Base-by-base conservation (phyloP, 2,797 vertebrate genomes). In the Helicolenus hilgendorfi region DNA sequence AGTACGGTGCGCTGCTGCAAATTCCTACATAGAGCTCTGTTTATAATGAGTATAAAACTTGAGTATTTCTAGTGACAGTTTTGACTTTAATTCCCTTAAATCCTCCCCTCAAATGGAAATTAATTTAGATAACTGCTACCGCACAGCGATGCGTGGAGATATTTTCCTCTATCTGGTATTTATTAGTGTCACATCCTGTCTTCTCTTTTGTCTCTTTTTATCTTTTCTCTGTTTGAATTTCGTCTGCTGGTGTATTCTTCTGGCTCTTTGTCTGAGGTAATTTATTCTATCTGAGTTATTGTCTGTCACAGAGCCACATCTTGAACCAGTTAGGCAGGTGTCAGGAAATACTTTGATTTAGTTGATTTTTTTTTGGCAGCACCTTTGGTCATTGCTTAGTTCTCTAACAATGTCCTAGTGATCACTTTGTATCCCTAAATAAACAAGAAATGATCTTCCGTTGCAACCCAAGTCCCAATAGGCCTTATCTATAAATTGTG, bases 151-250 rank as follows among this genome's bases (percentile, higher is more conserved):
- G 7, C 15, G 27, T 63, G 3, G 15, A 20, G 41, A 75, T 41
- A n/a, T 55, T 55, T 55, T 9, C 15, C 15, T 53, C 45, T 27
- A 33, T 83, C 73, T 67, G 41, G 5, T 26, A 18, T 53, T 31
- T 27, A 53, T 89, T 76, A 27, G 53, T 45, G 20, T 56, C 60
- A 79, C 14, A 26, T 26, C 31, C 11, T 62, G 36, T 71, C 5
- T 35, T 41, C 14, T 59, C 55, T 38, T 63, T 33, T 49, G 7
- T 59, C 7, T 60, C 11, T 22, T 59, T 26, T 65, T 14, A 8
- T 70, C n/a, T 27, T 53, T 67, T 7, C 11, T 33, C 7, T 18
- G 2, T 77, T 65, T 35, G 7, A 9, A 22, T 62, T 41, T 33
- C 9, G 1, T 5, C 62, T 41, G 3, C n/a, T 58, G 9, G 2